These are phyloP conservation scores for Caradrina kadenii DNA, from an alignment of 2,888 invertebrate species.

Conservation along the genomic window DNA sequence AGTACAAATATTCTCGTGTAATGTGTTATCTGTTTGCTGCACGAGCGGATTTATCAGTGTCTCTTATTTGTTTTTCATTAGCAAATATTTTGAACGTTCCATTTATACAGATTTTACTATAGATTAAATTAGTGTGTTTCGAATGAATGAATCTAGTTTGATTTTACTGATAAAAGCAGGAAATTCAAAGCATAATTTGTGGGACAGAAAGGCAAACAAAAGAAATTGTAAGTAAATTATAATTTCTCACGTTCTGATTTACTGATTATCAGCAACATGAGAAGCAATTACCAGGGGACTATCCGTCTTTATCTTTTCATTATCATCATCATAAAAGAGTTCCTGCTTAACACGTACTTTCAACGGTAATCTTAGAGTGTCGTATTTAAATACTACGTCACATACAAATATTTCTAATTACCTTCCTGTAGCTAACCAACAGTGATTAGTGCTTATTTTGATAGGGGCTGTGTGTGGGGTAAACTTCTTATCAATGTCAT, in stretches of 20 bases:
- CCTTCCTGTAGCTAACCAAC: constrained; percentile 2
- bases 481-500: constrained; percentile 6
- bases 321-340: constrained; percentile 19
- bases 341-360: background rate
- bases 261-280: constrained; percentile 1
- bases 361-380: background rate
- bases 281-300: background rate
- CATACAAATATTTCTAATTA: constrained; percentile 12
- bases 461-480: constrained; percentile 5
- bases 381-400: constrained; percentile 29
- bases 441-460: constrained; percentile 8
- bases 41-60: constrained; percentile 81
- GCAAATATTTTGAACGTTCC: constrained; percentile 81
- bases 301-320: constrained; percentile 1
- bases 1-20: constrained; percentile 65
- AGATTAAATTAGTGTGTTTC: constrained; percentile 50
- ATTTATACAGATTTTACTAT: constrained; percentile 51
- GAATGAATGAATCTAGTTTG: constrained; percentile 17
- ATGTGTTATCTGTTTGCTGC: constrained; percentile 80
- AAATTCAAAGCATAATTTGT: background rate
- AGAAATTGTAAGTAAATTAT: too few species aligned
- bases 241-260: constrained; percentile 2
- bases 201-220: too few species aligned
- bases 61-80: constrained; percentile 74
- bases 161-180: background rate